These are phyloP conservation scores for Styela clava DNA, from an alignment of 23 tunicate genomes.

Conservation along the genomic window DNA sequence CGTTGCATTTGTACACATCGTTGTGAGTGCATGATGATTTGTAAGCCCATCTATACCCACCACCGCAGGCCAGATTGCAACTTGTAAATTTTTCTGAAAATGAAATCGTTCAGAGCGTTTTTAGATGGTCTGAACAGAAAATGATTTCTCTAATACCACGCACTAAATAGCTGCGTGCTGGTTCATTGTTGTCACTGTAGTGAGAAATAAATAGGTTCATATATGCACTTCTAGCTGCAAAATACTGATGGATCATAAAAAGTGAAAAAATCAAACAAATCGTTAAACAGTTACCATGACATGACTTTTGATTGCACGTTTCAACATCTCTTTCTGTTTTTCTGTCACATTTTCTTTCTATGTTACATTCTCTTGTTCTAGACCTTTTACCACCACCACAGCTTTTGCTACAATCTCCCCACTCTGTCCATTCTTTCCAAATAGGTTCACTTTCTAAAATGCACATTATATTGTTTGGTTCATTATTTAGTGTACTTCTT, in stretches of 20 bases:
- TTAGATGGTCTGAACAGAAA: no score
- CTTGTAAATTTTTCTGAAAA: not conserved
- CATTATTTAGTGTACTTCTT: no score
- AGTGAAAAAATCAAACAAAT: not conserved
- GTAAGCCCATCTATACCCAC: constrained; percentile 6
- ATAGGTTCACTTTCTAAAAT: not conserved
- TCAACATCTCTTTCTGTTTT: not conserved
- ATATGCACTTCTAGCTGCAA: no score
- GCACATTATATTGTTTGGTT: no score
- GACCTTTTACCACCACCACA: not conserved
- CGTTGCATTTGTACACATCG: not conserved
- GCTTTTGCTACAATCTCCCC: not conserved
- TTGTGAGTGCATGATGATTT: not conserved
- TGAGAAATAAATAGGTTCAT: no score
- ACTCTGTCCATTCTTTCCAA: not conserved
- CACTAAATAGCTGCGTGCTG: no score
- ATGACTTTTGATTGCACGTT: not conserved
- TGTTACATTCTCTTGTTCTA: not conserved
- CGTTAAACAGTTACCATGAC: not conserved
- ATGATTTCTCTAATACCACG: no score
- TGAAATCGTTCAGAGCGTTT: no score
- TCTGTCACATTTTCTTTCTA: not conserved
- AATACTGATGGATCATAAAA: not conserved
- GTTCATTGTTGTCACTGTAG: no score
- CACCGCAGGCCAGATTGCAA: constrained; percentile 3